A percentile compares a stretch with the other conserved stretches of the same genome.
Evolutionary conservation across 2,113 vertebrate genomes (phyloP).

Genomic region (Brienomyrus longianalis): DNA sequence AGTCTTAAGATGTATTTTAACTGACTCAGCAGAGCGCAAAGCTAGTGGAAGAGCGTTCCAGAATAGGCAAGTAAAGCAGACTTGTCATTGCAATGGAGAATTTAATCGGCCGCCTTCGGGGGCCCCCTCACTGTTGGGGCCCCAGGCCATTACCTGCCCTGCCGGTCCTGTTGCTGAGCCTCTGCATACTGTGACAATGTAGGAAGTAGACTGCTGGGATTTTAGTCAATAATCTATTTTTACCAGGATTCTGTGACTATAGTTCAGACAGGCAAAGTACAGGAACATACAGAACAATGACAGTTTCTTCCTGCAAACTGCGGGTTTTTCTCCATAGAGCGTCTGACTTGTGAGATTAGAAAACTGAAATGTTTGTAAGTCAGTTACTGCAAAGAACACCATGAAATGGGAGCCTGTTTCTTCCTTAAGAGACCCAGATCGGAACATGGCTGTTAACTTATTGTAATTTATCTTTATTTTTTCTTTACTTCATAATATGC

Average conservation of each 20-base stretch:
- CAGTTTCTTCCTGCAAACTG: background rate
- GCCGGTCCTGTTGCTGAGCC: background rate
- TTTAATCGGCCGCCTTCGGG: background rate
- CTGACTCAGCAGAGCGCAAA: no score
- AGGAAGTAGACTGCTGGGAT: background rate
- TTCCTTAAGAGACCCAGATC: background rate
- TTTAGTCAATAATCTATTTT: conserved; percentile 2
- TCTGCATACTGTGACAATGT: background rate
- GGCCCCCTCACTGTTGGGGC: background rate
- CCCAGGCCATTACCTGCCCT: background rate
- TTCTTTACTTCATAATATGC: background rate
- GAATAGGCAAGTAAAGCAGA: background rate
- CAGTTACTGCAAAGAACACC: background rate
- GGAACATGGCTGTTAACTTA: background rate
- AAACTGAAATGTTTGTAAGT: background rate
- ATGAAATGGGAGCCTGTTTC: background rate
- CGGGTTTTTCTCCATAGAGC: background rate
- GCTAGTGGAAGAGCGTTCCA: background rate
- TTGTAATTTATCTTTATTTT: background rate
- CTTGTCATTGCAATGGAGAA: background rate
- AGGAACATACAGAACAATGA: background rate
- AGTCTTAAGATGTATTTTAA: no score
- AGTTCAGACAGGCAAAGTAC: background rate
- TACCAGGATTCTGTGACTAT: background rate
- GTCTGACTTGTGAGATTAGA: background rate